Conservation (phyloP, 2,888 invertebrate species). For the Axea sp. region DNA sequence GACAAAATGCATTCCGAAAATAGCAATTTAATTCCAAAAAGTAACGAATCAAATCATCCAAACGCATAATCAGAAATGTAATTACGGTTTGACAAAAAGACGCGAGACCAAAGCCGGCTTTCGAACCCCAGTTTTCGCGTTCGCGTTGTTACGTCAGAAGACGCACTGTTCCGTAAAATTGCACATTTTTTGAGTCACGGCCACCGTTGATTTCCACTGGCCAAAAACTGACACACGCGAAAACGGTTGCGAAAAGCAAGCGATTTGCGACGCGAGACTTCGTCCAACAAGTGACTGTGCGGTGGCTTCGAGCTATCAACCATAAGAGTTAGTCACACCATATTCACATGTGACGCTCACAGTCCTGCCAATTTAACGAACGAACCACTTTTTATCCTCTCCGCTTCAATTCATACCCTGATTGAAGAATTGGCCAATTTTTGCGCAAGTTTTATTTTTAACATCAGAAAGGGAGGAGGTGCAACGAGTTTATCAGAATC, state of each 20-base stretch:
- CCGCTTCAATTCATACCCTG: conserved; percentile 11
- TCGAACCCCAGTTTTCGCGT: conserved; percentile 1
- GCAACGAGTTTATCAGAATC: no score
- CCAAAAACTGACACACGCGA: background rate
- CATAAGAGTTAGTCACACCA: conserved; percentile 52
- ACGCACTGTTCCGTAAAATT: conserved; percentile 35
- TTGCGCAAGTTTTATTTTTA: no score
- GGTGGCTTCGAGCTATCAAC: conserved; percentile 53
- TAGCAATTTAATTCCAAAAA: no score
- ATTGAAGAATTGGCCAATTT: conserved; percentile 28
- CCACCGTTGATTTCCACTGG: conserved; percentile 19
- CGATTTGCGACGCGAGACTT: conserved; percentile 31
- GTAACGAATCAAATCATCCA: no score
- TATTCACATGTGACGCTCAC: conserved; percentile 46
- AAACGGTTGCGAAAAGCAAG: background rate
- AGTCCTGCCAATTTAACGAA: conserved; percentile 55
- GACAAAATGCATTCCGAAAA: no score
- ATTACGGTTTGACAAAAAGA: conserved; percentile 1
- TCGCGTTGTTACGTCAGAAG: conserved; percentile 15
- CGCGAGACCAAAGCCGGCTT: conserved; percentile 8
- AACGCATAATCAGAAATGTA: no score
- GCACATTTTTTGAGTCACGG: conserved; percentile 29
- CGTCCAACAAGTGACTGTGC: conserved; percentile 54
- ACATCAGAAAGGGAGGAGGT: no score
- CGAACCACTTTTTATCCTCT: conserved; percentile 24